A percentile compares a stretch with the other conserved stretches of the same genome.
These are phyloP conservation scores for Tragelaphus eurycerus DNA, from an alignment of 2,797 vertebrate genomes.

Conservation along the genomic window DNA sequence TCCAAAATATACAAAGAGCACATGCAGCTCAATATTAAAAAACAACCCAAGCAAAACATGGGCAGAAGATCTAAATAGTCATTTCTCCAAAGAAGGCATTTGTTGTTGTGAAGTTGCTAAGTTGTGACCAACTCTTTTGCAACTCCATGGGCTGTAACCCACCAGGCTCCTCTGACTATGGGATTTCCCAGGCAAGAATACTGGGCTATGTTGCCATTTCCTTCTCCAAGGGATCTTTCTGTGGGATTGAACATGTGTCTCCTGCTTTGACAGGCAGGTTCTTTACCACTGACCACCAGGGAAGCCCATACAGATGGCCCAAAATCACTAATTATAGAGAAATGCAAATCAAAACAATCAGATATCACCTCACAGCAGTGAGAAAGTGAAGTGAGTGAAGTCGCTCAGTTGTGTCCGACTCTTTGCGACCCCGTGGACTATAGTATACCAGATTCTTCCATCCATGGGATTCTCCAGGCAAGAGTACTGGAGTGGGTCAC, in stretches of 20 bases:
- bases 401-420: too few relatives aligned
- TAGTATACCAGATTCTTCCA: too few relatives aligned
- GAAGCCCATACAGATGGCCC: not conserved
- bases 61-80: not conserved
- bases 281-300: not conserved
- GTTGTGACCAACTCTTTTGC: not conserved
- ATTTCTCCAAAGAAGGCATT: not conserved
- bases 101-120: not conserved
- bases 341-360: not conserved
- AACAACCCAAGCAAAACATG: not conserved
- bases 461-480: too few relatives aligned
- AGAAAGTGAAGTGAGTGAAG: not conserved
- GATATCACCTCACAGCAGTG: not conserved
- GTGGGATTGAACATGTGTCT: not conserved
- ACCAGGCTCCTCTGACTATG: not conserved
- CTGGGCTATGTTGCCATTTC: not conserved
- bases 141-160: not conserved
- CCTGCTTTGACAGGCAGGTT: not conserved
- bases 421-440: too few relatives aligned
- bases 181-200: not conserved
- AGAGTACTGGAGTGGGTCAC: too few relatives aligned
- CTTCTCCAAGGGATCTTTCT: not conserved
- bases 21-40: not conserved
- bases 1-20: not conserved
- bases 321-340: not conserved